phyloP scores from a whole-genome alignment of 2,797 vertebrate species.

The Masticophis lateralis region DNA sequence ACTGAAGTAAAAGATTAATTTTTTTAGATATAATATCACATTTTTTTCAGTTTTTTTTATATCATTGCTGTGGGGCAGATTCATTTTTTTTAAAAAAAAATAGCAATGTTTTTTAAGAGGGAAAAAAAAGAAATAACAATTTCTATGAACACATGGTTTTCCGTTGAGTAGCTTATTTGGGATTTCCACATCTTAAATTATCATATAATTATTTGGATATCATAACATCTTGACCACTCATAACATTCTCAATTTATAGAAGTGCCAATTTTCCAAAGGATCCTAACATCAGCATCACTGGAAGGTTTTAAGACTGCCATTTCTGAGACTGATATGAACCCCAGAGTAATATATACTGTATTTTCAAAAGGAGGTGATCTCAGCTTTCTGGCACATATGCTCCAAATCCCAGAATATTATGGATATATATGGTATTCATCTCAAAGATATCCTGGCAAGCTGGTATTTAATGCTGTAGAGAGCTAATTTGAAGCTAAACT shows the following conservation, averaged over 20 bases:
- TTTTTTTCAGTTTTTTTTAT: background rate
- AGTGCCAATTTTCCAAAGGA: slow-evolving; percentile 52
- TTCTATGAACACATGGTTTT: background rate
- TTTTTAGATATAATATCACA: background rate
- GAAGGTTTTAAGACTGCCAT: slow-evolving; percentile 69
- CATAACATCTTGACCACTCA: background rate
- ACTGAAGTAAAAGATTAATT: background rate
- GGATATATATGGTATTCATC: slow-evolving; percentile 70
- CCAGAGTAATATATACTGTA: slow-evolving; percentile 67
- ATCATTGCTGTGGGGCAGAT: background rate
- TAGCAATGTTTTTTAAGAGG: background rate
- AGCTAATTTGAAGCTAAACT: slow-evolving; percentile 77
- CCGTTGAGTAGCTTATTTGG: background rate
- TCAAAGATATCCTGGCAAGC: slow-evolving; percentile 75
- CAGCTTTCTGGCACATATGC: slow-evolving; percentile 73
- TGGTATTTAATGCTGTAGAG: slow-evolving; percentile 78
- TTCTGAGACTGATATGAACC: slow-evolving; percentile 60
- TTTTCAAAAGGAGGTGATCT: slow-evolving; percentile 62
- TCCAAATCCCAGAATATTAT: slow-evolving; percentile 74
- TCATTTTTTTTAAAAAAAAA: background rate
- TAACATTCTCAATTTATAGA: slow-evolving; percentile 25
- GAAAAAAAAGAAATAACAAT: background rate
- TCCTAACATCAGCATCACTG: slow-evolving; percentile 55
- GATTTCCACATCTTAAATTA: background rate
- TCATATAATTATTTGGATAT: background rate